phyloP scores from a whole-genome alignment of 1,140 invertebrate genomes.

The Eciton burchellii region DNA sequence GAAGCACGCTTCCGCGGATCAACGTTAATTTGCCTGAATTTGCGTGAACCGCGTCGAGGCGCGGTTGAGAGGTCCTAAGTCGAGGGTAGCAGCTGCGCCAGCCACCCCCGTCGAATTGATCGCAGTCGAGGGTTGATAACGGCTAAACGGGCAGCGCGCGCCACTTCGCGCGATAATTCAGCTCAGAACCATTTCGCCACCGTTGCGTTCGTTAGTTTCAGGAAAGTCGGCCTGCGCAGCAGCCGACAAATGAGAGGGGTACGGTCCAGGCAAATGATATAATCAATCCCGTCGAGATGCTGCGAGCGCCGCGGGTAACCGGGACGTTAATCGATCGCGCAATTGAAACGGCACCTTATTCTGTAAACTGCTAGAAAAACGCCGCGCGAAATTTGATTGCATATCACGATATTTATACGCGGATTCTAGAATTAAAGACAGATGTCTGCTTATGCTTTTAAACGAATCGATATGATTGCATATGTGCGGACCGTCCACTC shows the following conservation, averaged over 20 bases:
- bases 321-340: slow-evolving; percentile 16
- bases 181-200: slow-evolving; percentile 32
- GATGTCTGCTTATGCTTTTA: no score
- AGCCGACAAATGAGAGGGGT: slow-evolving; percentile 38
- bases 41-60: slow-evolving; percentile 64
- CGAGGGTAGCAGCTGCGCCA: slow-evolving; percentile 67
- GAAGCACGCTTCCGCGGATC: slow-evolving; percentile 48
- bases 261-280: slow-evolving; percentile 32
- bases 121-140: slow-evolving; percentile 49
- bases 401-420: no score
- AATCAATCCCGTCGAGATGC: slow-evolving; percentile 45
- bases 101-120: slow-evolving; percentile 52
- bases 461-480: no score
- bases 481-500: no score
- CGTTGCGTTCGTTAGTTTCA: slow-evolving; percentile 32
- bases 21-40: slow-evolving; percentile 73
- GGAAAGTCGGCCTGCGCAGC: slow-evolving; percentile 8
- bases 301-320: slow-evolving; percentile 7
- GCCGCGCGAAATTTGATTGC: no score
- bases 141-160: slow-evolving; percentile 44
- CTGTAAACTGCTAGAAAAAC: not conserved
- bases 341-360: not conserved
- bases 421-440: no score
- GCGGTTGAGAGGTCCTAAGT: slow-evolving; percentile 37
- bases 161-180: slow-evolving; percentile 48